Conservation (phyloP, 2,113 vertebrate genomes). For the Hepsetus odoe region DNA sequence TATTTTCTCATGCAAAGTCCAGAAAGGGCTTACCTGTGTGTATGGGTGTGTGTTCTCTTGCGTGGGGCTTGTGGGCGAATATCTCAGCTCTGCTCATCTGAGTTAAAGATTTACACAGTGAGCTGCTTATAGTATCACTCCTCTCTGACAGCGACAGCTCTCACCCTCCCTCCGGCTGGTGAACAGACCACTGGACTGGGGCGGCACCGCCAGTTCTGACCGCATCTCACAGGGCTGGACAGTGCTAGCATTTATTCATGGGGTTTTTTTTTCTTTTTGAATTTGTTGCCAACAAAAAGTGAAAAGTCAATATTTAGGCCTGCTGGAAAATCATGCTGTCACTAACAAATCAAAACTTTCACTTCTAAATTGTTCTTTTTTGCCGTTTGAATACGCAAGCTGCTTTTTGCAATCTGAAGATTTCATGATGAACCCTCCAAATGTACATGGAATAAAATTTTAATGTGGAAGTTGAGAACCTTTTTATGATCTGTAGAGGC, state of each 20-base stretch:
- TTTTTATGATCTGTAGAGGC: no score
- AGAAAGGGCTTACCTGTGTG: slow-evolving; percentile 18
- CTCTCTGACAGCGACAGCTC: background rate
- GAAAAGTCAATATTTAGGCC: background rate
- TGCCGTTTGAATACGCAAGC: no score
- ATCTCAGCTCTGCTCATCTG: slow-evolving; percentile 16
- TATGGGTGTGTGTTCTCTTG: slow-evolving; percentile 15
- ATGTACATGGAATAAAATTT: no score
- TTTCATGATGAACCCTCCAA: background rate
- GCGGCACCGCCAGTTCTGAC: background rate
- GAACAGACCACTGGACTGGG: background rate
- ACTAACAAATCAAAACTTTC: background rate
- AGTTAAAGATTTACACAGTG: slow-evolving; percentile 36
- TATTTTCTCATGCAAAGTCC: background rate
- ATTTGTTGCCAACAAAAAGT: background rate
- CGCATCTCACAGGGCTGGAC: background rate
- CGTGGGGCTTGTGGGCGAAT: slow-evolving; percentile 26
- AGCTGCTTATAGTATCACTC: slow-evolving; percentile 49
- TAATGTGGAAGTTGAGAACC: no score
- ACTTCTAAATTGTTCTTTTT: no score
- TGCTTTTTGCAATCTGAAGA: background rate
- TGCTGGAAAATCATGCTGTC: background rate
- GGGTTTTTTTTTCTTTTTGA: no score
- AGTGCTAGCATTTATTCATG: background rate
- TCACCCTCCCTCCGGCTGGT: background rate